phyloP scores from a whole-genome alignment of 2,797 vertebrate genomes.

The Astyanax mexicanus region DNA sequence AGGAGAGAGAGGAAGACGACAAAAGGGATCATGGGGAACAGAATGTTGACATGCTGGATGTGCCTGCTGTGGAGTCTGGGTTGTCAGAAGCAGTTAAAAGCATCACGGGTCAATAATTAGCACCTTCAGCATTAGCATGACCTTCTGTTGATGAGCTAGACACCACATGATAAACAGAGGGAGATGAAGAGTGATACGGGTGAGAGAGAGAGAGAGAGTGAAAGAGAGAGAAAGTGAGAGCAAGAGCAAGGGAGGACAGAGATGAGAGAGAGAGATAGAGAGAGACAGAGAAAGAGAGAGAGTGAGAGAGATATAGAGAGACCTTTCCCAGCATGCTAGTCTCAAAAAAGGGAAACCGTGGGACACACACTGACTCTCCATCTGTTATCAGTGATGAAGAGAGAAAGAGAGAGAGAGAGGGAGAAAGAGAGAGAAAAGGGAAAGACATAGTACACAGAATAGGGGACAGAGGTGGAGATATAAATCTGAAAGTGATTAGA shows the following conservation, averaged over 20 bases:
- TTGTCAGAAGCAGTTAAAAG: slow-evolving; percentile 39
- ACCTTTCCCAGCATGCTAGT: slow-evolving; percentile 47
- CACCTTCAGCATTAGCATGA: slow-evolving; percentile 41
- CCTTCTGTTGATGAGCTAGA: slow-evolving; percentile 45
- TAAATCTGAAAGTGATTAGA: background rate
- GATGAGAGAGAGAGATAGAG: background rate
- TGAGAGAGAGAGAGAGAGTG: background rate
- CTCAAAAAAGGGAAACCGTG: slow-evolving; percentile 55
- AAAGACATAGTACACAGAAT: background rate
- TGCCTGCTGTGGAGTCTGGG: slow-evolving; percentile 36
- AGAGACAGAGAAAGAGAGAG: background rate
- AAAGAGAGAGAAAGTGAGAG: background rate
- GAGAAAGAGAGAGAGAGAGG: background rate
- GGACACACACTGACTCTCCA: slow-evolving; percentile 62
- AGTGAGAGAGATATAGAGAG: slow-evolving; percentile 18
- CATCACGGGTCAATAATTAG: slow-evolving; percentile 50
- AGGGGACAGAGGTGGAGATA: background rate
- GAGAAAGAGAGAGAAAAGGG: background rate
- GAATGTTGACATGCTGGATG: slow-evolving; percentile 32
- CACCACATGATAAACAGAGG: slow-evolving; percentile 21
- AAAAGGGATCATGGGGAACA: slow-evolving; percentile 11
- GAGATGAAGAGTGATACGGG: slow-evolving; percentile 1
- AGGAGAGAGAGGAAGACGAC: slow-evolving; percentile 18
- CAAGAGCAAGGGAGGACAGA: slow-evolving; percentile 20
- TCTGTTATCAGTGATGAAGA: slow-evolving; percentile 49